Conservation (phyloP, 2,797 vertebrate genomes). For the Eulemur rubriventer region DNA sequence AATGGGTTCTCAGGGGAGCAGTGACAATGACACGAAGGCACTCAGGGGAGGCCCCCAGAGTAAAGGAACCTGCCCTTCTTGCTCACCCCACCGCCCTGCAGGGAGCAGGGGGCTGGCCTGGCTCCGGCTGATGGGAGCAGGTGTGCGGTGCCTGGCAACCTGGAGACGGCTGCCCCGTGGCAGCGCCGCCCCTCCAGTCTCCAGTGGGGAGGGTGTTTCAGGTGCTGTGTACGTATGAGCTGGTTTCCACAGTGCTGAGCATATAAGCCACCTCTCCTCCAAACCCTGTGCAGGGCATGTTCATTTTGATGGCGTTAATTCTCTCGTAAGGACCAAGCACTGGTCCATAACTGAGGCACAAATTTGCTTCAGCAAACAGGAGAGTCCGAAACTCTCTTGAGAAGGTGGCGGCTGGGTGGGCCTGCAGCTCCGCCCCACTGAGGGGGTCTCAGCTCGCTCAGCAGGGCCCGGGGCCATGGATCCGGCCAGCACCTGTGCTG, state of each 20-base stretch:
- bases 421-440: not conserved
- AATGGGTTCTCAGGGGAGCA: rapidly evolving
- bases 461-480: not conserved
- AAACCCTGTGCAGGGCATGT: rapidly evolving
- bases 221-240: no score
- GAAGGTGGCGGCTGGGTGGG: not conserved
- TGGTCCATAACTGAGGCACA: rapidly evolving
- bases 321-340: not conserved
- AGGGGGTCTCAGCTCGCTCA: not conserved
- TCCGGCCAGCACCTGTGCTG: not conserved
- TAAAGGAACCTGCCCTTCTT: not conserved
- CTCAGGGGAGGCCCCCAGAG: not conserved
- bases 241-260: not conserved
- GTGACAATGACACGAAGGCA: rapidly evolving
- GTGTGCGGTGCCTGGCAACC: not conserved
- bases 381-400: rapidly evolving
- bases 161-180: not conserved
- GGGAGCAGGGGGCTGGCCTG: not conserved
- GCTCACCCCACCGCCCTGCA: rapidly evolving
- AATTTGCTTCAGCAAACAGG: not conserved
- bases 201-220: not conserved
- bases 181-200: rapidly evolving
- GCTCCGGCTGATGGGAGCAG: not conserved
- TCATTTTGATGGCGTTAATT: not conserved
- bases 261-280: not conserved